A percentile compares a stretch with the other conserved stretches of the same genome.
phyloP scores from a whole-genome alignment of 2,888 invertebrate genomes.

The Hoplodrina ambigua region DNA sequence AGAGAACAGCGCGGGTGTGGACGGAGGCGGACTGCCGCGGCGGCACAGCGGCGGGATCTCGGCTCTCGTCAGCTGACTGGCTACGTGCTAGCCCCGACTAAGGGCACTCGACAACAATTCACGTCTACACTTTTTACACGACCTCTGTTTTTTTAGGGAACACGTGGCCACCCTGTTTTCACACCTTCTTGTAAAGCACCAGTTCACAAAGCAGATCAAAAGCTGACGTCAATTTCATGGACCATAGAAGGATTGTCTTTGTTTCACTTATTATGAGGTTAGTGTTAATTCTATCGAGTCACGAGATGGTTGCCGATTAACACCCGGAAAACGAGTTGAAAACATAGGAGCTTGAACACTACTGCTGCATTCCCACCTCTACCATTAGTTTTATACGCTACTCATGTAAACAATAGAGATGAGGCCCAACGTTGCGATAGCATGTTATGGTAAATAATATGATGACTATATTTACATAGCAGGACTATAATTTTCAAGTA shows the following conservation, averaged over 20 bases:
- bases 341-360: conserved; percentile 62
- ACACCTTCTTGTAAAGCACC: conserved; percentile 52
- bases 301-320: conserved; percentile 62
- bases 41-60: conserved; percentile 67
- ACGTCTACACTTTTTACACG: conserved; percentile 70
- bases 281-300: conserved; percentile 68
- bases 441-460: conserved; percentile 67
- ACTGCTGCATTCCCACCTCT: conserved; percentile 72
- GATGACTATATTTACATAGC: conserved; percentile 67
- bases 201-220: conserved; percentile 57
- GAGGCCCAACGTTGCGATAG: conserved; percentile 59
- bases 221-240: conserved; percentile 60
- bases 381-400: conserved; percentile 74
- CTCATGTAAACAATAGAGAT: conserved; percentile 77
- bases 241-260: conserved; percentile 70
- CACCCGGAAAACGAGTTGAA: conserved; percentile 65
- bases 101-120: conserved; percentile 75
- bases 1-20: conserved; percentile 69
- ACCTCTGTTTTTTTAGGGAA: conserved; percentile 75
- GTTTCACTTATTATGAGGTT: conserved; percentile 72
- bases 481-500: conserved; percentile 59
- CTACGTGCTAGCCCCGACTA: conserved; percentile 77
- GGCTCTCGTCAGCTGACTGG: conserved; percentile 61
- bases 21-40: conserved; percentile 74
- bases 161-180: conserved; percentile 57